A percentile compares a stretch with the other conserved stretches of the same genome.
phyloP scores from a whole-genome alignment of 2,113 vertebrate genomes.

The Oncorhynchus kisutch region DNA sequence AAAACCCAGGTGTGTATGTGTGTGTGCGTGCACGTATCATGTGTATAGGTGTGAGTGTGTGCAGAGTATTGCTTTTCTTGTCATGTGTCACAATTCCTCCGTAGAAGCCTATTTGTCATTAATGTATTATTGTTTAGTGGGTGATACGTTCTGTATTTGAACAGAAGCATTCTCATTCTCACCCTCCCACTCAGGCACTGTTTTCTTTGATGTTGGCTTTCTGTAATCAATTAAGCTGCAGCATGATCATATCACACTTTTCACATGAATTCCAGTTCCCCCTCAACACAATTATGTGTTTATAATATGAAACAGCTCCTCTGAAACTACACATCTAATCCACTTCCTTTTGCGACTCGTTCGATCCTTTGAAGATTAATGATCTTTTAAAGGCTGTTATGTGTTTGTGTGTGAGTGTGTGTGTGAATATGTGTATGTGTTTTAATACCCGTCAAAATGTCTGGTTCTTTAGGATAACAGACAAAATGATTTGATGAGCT shows the following conservation, averaged over 20 bases:
- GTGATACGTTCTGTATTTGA: background rate
- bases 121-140: background rate
- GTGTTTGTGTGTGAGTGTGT: no score
- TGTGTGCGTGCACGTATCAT: background rate
- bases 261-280: background rate
- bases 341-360: no score
- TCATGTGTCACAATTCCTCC: background rate
- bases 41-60: background rate
- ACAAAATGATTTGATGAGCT: no score
- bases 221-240: background rate
- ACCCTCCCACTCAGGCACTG: slow-evolving; percentile 28
- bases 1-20: background rate
- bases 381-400: no score
- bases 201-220: slow-evolving; percentile 17
- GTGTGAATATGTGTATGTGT: background rate
- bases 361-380: no score
- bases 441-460: background rate
- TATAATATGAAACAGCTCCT: background rate
- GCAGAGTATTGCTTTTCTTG: background rate
- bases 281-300: background rate
- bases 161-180: slow-evolving; percentile 18
- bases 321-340: no score
- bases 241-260: slow-evolving; percentile 12
- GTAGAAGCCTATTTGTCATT: background rate
- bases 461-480: background rate